These are phyloP conservation scores for Camelus dromedarius DNA, from an alignment of 2,113 vertebrate genomes.

Conservation along the genomic window DNA sequence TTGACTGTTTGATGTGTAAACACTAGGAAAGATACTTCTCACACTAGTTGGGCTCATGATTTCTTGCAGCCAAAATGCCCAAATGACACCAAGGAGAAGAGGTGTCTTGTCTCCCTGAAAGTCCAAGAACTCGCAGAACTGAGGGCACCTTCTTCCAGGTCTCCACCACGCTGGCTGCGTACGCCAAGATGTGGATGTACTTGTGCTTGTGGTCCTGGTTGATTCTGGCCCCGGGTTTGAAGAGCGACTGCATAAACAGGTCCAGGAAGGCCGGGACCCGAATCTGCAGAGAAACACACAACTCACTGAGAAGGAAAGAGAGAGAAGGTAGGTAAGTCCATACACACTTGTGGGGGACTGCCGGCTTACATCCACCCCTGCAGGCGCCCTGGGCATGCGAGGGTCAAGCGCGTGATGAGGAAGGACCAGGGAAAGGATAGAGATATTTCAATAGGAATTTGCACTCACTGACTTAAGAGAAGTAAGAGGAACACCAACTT, in stretches of 20 bases:
- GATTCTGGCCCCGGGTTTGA: slow-evolving; percentile 98
- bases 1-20: too few relatives aligned
- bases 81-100: background rate
- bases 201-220: slow-evolving; percentile 99
- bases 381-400: fast-evolving
- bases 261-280: slow-evolving; percentile 98
- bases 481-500: background rate
- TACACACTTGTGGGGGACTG: fast-evolving
- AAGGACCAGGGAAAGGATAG: background rate
- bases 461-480: background rate
- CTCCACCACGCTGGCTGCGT: slow-evolving; percentile 98
- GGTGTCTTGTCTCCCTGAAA: background rate
- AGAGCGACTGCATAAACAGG: slow-evolving; percentile 98
- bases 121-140: fast-evolving
- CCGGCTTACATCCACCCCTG: fast-evolving
- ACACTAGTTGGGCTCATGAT: background rate
- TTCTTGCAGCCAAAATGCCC: background rate
- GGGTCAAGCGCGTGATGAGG: fast-evolving
- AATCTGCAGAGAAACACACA: slow-evolving; percentile 87
- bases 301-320: too few relatives aligned
- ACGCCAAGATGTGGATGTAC: slow-evolving; percentile 98
- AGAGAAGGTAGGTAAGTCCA: background rate
- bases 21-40: background rate
- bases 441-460: too few relatives aligned
- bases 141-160: slow-evolving; percentile 97